A percentile compares a stretch with the other conserved stretches of the same genome.
These are phyloP conservation scores for Oncorhynchus nerka DNA, from an alignment of 2,113 vertebrate genomes.

Conservation along the genomic window DNA sequence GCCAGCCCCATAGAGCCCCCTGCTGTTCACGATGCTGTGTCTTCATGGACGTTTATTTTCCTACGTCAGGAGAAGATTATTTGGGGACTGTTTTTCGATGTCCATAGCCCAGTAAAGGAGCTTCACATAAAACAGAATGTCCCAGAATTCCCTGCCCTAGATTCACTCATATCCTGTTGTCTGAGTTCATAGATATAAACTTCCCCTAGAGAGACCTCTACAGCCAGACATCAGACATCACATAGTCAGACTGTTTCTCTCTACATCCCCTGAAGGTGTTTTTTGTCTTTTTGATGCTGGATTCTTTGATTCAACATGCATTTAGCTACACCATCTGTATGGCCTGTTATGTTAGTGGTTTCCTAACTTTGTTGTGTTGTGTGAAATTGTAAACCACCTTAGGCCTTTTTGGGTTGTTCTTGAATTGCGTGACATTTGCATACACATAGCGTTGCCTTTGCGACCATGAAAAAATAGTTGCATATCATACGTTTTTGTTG, in stretches of 20 bases:
- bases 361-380: no score
- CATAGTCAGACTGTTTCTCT: not conserved
- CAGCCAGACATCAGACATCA: not conserved
- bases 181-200: not conserved
- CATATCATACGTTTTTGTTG: no score
- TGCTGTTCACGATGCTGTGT: slow-evolving; percentile 32
- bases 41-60: not conserved
- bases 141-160: not conserved
- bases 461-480: no score
- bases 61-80: not conserved
- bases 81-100: not conserved
- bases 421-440: no score
- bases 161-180: slow-evolving; percentile 1
- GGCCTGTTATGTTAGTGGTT: not conserved
- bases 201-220: not conserved
- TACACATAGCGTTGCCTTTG: no score
- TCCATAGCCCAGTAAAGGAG: not conserved
- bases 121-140: not conserved
- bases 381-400: not conserved
- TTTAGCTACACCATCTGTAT: not conserved
- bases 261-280: not conserved
- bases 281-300: not conserved
- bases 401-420: no score
- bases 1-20: slow-evolving; percentile 29
- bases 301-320: not conserved